These are phyloP conservation scores for Paramormyrops hopkinsi DNA, from an alignment of 2,797 vertebrate species.

Conservation along the genomic window DNA sequence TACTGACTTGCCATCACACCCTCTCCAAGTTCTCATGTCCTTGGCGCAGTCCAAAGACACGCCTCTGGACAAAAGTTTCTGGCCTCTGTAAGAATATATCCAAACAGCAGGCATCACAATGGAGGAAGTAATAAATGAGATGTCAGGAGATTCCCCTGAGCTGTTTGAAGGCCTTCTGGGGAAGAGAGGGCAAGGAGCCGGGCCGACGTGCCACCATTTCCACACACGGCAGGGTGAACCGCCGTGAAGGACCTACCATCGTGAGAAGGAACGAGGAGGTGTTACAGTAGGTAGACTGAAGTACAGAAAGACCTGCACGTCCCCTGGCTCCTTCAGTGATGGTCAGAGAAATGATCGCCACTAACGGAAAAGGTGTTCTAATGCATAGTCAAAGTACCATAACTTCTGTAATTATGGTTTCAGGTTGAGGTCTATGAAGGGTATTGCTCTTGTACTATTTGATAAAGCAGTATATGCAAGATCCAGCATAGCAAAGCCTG, in stretches of 20 bases:
- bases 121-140: conserved; percentile 41
- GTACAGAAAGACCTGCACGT: neutral
- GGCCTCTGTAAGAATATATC: conserved; percentile 42
- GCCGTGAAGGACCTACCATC: conserved; percentile 40
- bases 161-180: conserved; percentile 44
- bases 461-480: neutral
- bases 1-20: neutral
- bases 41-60: neutral
- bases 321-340: neutral
- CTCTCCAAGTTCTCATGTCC: neutral
- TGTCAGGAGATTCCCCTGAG: conserved; percentile 40
- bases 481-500: neutral
- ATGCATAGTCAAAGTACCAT: neutral
- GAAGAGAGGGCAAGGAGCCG: conserved; percentile 44
- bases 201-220: conserved; percentile 38
- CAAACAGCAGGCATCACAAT: conserved; percentile 7
- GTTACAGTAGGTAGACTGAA: neutral
- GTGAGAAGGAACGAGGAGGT: neutral
- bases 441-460: neutral
- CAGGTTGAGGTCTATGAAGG: neutral
- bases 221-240: conserved; percentile 40
- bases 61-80: conserved; percentile 18
- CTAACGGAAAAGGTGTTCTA: neutral
- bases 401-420: neutral
- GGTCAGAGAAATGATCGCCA: neutral